phyloP scores from a whole-genome alignment of 2,797 vertebrate genomes.

The Cyclopterus lumpus region DNA sequence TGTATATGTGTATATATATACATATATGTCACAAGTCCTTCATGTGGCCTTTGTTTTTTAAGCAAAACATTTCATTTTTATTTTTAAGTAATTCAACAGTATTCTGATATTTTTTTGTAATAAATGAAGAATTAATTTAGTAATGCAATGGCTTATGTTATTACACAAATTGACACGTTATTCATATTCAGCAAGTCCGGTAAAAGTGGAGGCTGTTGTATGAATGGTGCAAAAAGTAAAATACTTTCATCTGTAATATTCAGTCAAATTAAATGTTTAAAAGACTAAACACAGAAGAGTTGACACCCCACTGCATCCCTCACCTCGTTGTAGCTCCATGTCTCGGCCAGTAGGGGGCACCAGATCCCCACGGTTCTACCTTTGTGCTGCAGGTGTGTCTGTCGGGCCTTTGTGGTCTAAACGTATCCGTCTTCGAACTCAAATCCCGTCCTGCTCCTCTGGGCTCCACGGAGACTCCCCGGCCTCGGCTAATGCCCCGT shows the following conservation, averaged over 20 bases:
- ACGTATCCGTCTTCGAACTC: neutral
- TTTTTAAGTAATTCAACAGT: too few relatives aligned
- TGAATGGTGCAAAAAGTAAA: neutral
- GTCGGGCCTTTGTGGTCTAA: neutral
- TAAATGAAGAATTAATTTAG: neutral
- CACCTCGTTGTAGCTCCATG: neutral
- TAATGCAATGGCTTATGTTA: neutral
- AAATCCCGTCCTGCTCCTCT: neutral
- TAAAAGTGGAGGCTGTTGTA: neutral
- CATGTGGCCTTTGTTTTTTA: too few relatives aligned
- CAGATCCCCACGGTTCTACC: slow-evolving; percentile 33
- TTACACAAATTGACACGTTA: neutral
- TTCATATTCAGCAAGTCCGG: neutral
- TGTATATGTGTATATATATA: too few relatives aligned
- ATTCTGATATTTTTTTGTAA: too few relatives aligned
- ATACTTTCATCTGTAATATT: neutral
- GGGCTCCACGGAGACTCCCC: too few relatives aligned
- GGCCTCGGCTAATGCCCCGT: slow-evolving; percentile 54
- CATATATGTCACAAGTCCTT: too few relatives aligned
- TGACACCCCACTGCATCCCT: neutral
- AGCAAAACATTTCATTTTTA: too few relatives aligned
- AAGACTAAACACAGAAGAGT: too few relatives aligned
- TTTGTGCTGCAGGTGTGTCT: neutral
- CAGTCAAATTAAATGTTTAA: neutral
- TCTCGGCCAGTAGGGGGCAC: slow-evolving; percentile 57